phyloP scores from a whole-genome alignment of 2,888 invertebrate genomes.

The Protophormia terraenovae region DNA sequence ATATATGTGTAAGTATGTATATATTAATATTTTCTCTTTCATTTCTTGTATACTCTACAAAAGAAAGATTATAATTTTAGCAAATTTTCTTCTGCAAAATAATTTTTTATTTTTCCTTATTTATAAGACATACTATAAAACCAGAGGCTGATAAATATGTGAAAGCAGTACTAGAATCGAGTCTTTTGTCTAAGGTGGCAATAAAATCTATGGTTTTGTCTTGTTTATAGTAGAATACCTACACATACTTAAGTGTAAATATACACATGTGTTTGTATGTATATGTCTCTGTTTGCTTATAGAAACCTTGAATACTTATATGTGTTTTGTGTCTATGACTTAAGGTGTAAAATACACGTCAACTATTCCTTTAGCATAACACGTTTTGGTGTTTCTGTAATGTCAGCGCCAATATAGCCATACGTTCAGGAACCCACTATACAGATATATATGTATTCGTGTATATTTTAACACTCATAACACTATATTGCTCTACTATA shows the following conservation, averaged over 20 bases:
- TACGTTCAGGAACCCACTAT: neutral
- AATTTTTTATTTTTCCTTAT: neutral
- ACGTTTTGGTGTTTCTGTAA: neutral
- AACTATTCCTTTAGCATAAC: constrained; percentile 14
- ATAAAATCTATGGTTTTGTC: neutral
- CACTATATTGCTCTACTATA: neutral
- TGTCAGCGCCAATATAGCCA: neutral
- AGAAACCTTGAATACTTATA: too few species aligned
- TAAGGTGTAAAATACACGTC: constrained; percentile 49
- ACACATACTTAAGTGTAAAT: neutral
- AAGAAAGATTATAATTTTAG: constrained; percentile 5
- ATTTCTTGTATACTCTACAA: neutral
- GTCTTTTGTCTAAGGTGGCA: constrained; percentile 9
- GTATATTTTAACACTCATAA: neutral
- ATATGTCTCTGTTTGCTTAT: too few species aligned
- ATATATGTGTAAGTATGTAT: too few species aligned
- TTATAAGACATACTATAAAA: neutral
- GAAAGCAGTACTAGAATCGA: neutral
- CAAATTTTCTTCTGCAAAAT: neutral
- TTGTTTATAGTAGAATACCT: too few species aligned
- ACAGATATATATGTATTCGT: neutral
- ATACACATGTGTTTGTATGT: neutral
- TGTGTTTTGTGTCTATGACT: constrained; percentile 6
- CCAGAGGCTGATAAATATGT: neutral
- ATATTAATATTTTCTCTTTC: neutral